Conservation (phyloP, 2,888 invertebrate species). For the Tupiocoris notatus region DNA sequence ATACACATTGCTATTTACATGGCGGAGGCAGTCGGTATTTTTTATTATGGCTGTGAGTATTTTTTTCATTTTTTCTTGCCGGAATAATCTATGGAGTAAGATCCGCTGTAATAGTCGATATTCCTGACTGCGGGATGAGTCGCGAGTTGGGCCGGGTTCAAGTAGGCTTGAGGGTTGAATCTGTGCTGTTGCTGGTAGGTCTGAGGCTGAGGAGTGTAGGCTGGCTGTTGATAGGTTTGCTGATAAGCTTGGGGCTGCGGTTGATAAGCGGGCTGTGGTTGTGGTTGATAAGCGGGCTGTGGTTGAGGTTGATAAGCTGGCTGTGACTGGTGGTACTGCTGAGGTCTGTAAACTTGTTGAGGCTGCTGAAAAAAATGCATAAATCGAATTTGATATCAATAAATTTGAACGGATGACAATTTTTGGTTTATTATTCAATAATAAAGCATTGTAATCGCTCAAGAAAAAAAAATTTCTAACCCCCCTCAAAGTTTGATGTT, state of each 20-base stretch:
- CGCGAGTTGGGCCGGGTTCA: constrained; percentile 54
- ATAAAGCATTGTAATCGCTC: too few species aligned
- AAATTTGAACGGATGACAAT: too few species aligned
- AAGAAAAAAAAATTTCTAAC: too few species aligned
- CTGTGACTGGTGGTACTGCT: constrained; percentile 52
- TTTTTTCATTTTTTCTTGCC: constrained; percentile 55
- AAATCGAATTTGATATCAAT: too few species aligned
- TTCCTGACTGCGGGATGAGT: constrained; percentile 70
- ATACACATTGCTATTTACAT: constrained; percentile 39
- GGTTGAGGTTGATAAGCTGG: constrained; percentile 53
- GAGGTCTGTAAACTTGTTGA: constrained; percentile 34
- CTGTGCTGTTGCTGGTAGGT: constrained; percentile 52
- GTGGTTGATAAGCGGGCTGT: constrained; percentile 49
- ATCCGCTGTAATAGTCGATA: constrained; percentile 70
- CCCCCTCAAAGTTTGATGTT: too few species aligned
- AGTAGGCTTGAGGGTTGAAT: constrained; percentile 46
- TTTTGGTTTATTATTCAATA: too few species aligned
- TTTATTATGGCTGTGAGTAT: not conserved
- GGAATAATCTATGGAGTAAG: constrained; percentile 71
- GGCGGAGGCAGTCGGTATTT: constrained; percentile 36
- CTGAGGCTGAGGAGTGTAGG: constrained; percentile 51
- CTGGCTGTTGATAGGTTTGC: constrained; percentile 49
- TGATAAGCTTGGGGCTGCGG: constrained; percentile 46
- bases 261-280: constrained; percentile 19
- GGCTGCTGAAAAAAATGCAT: constrained; percentile 30